These are phyloP conservation scores for Drosophila azteca DNA, from an alignment of 1,140 invertebrate genomes.

Conservation along the genomic window DNA sequence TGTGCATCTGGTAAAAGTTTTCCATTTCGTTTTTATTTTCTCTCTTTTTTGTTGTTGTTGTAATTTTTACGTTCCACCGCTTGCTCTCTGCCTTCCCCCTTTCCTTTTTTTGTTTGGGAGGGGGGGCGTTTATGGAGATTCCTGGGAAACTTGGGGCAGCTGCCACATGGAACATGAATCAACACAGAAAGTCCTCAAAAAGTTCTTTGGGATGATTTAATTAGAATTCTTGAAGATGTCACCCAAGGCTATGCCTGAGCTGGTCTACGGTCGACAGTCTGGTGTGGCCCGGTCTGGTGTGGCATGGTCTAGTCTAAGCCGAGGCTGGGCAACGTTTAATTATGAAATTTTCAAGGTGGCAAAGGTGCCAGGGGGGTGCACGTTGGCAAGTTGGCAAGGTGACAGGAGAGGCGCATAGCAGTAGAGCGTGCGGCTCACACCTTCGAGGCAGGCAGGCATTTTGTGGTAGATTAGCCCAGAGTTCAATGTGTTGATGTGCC, in stretches of 20 bases:
- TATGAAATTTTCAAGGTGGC: slow-evolving; percentile 79
- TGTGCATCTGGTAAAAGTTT: slow-evolving; percentile 33
- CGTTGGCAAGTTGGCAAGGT: slow-evolving; percentile 39
- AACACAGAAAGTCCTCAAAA: slow-evolving; percentile 76
- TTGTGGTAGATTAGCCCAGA: slow-evolving; percentile 64
- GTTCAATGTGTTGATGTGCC: slow-evolving; percentile 54
- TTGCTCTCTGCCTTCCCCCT: neutral
- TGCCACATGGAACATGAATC: slow-evolving; percentile 78
- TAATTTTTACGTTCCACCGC: no score
- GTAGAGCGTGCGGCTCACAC: neutral
- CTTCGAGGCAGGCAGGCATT: slow-evolving; percentile 15
- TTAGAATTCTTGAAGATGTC: slow-evolving; percentile 80
- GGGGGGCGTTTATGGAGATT: slow-evolving; percentile 17
- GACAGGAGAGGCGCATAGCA: neutral
- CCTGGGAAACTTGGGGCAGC: slow-evolving; percentile 63
- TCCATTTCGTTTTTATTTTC: slow-evolving; percentile 39
- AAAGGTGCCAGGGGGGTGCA: slow-evolving; percentile 6
- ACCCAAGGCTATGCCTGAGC: slow-evolving; percentile 31
- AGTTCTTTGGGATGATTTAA: slow-evolving; percentile 79
- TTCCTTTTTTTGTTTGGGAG: slow-evolving; percentile 7
- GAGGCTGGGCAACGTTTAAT: slow-evolving; percentile 62
- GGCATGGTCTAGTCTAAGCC: slow-evolving; percentile 9
- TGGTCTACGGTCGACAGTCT: neutral
- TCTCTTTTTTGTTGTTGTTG: slow-evolving; percentile 32
- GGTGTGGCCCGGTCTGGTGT: neutral